phyloP scores from a whole-genome alignment of 2,797 vertebrate genomes.

The Lerista edwardsae region DNA sequence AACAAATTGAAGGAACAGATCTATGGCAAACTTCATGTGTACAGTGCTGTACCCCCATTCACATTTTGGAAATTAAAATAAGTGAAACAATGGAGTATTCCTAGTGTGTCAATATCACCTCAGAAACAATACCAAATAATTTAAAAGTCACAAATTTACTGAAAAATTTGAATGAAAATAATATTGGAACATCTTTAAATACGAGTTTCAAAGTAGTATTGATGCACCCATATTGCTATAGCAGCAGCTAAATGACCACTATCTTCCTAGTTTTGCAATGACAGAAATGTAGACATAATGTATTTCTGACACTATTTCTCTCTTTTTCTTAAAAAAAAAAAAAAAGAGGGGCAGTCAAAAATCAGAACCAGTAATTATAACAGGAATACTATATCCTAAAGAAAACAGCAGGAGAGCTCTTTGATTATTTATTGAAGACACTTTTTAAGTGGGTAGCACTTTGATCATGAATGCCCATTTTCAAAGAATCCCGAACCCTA shows the following conservation, averaged over 20 bases:
- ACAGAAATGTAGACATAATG: not conserved
- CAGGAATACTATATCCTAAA: conserved; percentile 38
- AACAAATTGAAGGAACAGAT: too few relatives aligned
- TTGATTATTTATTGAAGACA: conserved; percentile 72
- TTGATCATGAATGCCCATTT: conserved; percentile 61
- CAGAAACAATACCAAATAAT: too few relatives aligned
- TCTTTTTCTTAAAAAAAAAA: conserved; percentile 20
- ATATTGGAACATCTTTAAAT: not conserved
- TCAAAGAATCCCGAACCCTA: conserved; percentile 53
- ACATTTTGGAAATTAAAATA: too few relatives aligned
- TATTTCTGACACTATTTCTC: conserved; percentile 9
- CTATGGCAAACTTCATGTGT: too few relatives aligned
- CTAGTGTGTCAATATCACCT: too few relatives aligned
- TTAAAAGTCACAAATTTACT: too few relatives aligned
- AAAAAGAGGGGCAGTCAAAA: conserved; percentile 21
- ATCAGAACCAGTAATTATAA: conserved; percentile 40
- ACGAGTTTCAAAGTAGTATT: not conserved
- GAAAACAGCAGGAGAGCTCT: conserved; percentile 56
- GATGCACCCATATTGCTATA: not conserved
- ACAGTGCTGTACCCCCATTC: too few relatives aligned
- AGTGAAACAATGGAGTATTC: too few relatives aligned
- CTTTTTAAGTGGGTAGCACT: conserved; percentile 57
- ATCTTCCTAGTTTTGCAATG: not conserved
- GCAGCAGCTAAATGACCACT: not conserved
- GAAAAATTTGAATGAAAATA: too few relatives aligned